Evolutionary conservation across 2,888 invertebrate species (phyloP).

Genomic region (Strigamia transsilvanica): DNA sequence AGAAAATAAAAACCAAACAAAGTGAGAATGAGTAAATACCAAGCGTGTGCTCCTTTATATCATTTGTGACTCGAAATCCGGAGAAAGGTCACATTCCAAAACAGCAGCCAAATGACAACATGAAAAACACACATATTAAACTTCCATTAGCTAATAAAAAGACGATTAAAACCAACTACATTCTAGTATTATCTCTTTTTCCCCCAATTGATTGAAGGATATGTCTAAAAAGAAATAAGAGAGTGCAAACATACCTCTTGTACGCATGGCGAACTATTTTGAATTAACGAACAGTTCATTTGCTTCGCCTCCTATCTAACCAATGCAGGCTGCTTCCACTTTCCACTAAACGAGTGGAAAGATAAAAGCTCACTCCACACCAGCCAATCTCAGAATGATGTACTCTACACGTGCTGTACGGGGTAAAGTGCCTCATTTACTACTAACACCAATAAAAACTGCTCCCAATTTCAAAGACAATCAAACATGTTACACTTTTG

Average conservation of each 20-base stretch:
- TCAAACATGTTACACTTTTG: conserved; percentile 20
- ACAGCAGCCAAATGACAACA: conserved; percentile 15
- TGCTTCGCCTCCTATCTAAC: conserved; percentile 20
- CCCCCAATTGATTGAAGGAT: background rate
- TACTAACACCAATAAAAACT: conserved; percentile 20
- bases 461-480: conserved; percentile 15
- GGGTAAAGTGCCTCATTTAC: conserved; percentile 20
- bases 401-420: conserved; percentile 20
- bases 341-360: conserved; percentile 20
- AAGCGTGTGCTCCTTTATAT: conserved; percentile 14
- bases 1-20: conserved; percentile 14
- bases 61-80: conserved; percentile 9
- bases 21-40: conserved; percentile 20
- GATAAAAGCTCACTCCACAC: conserved; percentile 14
- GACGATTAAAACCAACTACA: background rate
- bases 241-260: conserved; percentile 20
- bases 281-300: conserved; percentile 20
- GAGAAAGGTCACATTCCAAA: conserved; percentile 20
- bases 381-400: conserved; percentile 20
- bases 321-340: conserved; percentile 20
- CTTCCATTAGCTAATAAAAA: conserved; percentile 15
- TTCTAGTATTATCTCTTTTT: no score
- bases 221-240: conserved; percentile 11
- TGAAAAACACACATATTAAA: conserved; percentile 9
- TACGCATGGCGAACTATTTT: conserved; percentile 20